phyloP scores from a whole-genome alignment of 2,113 vertebrate species.

The Notechis scutatus region DNA sequence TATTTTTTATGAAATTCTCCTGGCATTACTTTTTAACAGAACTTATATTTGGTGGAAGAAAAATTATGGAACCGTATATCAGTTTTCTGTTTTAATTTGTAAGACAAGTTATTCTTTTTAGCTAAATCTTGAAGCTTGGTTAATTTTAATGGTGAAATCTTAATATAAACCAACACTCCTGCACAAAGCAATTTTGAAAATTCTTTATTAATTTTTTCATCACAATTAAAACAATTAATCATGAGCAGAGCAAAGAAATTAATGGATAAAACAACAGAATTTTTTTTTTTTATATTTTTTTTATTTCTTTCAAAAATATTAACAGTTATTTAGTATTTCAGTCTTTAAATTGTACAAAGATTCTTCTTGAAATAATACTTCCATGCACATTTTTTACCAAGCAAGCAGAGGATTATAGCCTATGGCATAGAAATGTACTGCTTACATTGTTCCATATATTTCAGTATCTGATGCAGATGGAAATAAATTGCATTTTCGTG shows the following conservation, averaged over 20 bases:
- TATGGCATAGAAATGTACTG: neutral
- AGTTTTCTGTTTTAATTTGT: neutral
- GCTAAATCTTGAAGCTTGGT: neutral
- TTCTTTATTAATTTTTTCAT: neutral
- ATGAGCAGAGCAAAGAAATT: neutral
- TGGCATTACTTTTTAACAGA: neutral
- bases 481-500: neutral
- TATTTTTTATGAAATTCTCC: neutral
- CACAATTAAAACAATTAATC: neutral
- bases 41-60: neutral
- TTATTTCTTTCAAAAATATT: neutral
- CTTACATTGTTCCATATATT: neutral
- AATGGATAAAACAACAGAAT: neutral
- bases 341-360: neutral
- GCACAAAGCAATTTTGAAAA: neutral
- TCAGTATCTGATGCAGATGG: neutral
- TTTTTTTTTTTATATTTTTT: neutral
- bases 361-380: neutral
- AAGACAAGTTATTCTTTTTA: neutral
- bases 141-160: constrained; percentile 14
- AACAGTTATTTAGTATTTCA: neutral
- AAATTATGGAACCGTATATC: neutral
- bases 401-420: constrained; percentile 1
- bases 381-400: neutral
- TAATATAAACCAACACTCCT: neutral